Evolutionary conservation across 1,140 invertebrate genomes (phyloP), one percentile per base, ranked within the genome.

Genomic region (Planococcus citri): DNA sequence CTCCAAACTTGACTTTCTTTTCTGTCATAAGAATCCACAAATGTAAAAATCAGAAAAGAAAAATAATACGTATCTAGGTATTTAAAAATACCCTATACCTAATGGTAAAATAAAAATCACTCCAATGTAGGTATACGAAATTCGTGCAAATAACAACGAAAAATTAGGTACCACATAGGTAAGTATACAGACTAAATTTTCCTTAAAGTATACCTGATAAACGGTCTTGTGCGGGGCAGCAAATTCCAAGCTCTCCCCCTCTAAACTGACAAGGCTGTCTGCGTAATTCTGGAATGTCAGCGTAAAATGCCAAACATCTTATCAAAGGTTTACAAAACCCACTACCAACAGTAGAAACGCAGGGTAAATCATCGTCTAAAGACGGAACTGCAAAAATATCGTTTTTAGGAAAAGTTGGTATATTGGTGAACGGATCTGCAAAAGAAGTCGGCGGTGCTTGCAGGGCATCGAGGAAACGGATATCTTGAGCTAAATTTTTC

Each of bases 291-390:
- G 79, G 78, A 25, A 82, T 74, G 72, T 81, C 79, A 0, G 79
- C 77, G 72, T 79, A 82, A 72, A 81, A 80, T 9, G 77, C 76
- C 21, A 80, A 74, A 72, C 80, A 82, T 69, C 78, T 77, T 22
- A 78, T 76, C 9, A 82, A 73, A 6, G 78, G 77, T 27, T 77
- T 76, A 69, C 80, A 82, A 6, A 73, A 69, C 25, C 80, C 80
- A 0, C 71, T 73, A 0, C 76, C 75, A n/a, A 14, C 72, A 21
- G 29, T 29, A 9, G 73, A 74, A 3, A 64, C 71, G 69, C 76
- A 77, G 0, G 73, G 72, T 27, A 67, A 67, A 1, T 33, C n/a
- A 68, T 21, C 17, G 67, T 37, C 64, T 17, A 24, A 4, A 17
- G 12, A 33, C 4, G 29, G 12, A 33, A 12, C 3, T 33, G 29